Base-by-base conservation (phyloP, 2,888 invertebrate genomes). In the Thereva unica region DNA sequence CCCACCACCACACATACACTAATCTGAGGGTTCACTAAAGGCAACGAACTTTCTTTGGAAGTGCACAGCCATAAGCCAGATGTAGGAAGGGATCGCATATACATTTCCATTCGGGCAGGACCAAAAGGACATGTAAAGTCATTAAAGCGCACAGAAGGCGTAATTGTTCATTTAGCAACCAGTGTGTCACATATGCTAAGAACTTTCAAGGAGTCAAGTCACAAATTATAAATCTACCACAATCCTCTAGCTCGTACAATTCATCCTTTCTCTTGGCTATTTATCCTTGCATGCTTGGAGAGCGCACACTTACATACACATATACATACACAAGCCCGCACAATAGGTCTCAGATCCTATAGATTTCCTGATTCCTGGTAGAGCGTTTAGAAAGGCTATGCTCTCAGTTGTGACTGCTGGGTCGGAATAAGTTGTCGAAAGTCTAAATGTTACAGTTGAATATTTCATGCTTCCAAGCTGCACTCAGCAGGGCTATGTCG, bases 161-260 rank as follows among this genome's bases (percentile, higher is more conserved):
- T 57, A 57, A 57, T 44, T 57, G 47, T 47, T 59, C 47, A 35
- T 59, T 59, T 59, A 23, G 35, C 35, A 59, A 47, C 47, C 57
- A 45, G 37, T 41, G 57, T 59, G 47, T 47, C 57, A 59, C 57
- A 47, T 59, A 59, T 59, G 47, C 57, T 47, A 47, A 47, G 38
- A 59, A 45, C 47, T 47, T 47, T 59, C 57, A 59, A 59, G 59
- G 53, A 53, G 53, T 53, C 53, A 59, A 59, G 59, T 59, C 59
- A 59, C 47, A 59, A 59, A 59, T 59, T 59, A 59, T 59, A 59
- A 47, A 59, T 59, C 47, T 59, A 59, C n/a, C 47, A 47, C 4
- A 59, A 38, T 59, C 38, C 47, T 47, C 10, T 7, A 47, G 37
- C 59, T 59, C 44, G 34, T 34, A 47, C 59, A 38, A 47, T 47